phyloP scores from a whole-genome alignment of 2,113 vertebrate species.

The Callipepla squamata region DNA sequence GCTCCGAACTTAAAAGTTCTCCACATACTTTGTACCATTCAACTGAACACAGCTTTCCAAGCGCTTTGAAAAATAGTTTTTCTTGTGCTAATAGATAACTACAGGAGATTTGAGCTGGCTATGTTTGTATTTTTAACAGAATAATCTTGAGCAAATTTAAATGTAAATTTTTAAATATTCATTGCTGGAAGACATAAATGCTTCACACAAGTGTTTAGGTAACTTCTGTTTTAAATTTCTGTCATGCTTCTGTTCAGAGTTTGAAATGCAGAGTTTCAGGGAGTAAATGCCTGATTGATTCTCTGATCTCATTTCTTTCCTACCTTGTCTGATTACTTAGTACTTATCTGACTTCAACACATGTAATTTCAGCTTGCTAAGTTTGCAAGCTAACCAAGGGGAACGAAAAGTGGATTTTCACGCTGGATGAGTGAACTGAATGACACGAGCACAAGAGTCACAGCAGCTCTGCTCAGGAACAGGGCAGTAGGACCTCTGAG shows the following conservation, averaged over 20 bases:
- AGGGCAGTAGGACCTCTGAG: fast-evolving
- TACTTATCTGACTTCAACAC: not conserved
- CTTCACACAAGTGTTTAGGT: not conserved
- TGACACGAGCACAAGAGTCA: not conserved
- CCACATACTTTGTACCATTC: not conserved
- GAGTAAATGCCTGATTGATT: not conserved
- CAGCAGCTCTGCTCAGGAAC: not conserved
- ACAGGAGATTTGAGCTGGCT: not conserved
- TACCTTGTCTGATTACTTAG: not conserved
- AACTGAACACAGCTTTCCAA: slow-evolving; percentile 36
- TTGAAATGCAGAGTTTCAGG: not conserved
- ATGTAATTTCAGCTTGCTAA: not conserved
- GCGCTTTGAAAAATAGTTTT: not conserved
- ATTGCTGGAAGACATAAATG: not conserved
- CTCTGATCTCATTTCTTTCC: not conserved
- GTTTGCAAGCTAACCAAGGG: not conserved
- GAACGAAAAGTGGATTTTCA: not conserved
- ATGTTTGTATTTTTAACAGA: slow-evolving; percentile 6
- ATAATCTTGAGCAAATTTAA: slow-evolving; percentile 28
- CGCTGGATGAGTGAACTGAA: not conserved
- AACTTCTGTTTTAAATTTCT: not conserved
- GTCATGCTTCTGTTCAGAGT: not conserved
- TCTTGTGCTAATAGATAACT: slow-evolving; percentile 31
- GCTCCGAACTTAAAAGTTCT: not conserved
- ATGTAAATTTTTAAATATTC: slow-evolving; percentile 16